Base-by-base conservation (phyloP, 2,113 vertebrate genomes). In the Poecilia latipinna region DNA sequence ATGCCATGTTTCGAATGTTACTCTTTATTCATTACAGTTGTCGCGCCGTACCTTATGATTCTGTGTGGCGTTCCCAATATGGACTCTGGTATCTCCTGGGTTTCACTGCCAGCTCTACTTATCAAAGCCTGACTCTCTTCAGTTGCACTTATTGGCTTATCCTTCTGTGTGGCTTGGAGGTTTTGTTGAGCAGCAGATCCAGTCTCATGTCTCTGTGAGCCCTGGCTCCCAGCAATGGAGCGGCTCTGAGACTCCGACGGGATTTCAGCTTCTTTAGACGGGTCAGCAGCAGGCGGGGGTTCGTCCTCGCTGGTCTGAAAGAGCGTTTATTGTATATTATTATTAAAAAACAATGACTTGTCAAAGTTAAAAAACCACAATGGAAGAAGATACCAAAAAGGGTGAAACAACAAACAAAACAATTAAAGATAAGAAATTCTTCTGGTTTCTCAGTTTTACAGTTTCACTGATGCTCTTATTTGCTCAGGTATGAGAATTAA, bases 251-350 rank as follows among this genome's bases (percentile, higher is more conserved):
- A 57, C 17, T 42, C 26, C 22, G 67, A 48, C 28, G 0, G 35
- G 54, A 35, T 39, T 61, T 74, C 61, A 22, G 61, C 66, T 51
- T 57, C 29, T 26, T 68, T 28, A 11, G 37, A 12, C 1, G 26
- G 26, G 15, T 63, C 39, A 1, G 28, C 37, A 12, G 10, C 13
- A 1, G 78, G 48, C 65, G 29, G 57, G 31, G 44, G 54, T 22
- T 15, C 28, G 2, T 42, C 79, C n/a, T 1, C 60, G 35, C 24
- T 26, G 8, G 13, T 65, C 87, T 89, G 77, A 69, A 77, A 77
- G 13, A 48, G n/a, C 4, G 29, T 32, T 63, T 19, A 17, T 1
- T 48, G 44, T n/a, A 22, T n/a, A 17, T 57, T 57, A 24, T 57
- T 35, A n/a, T 17, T 11, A n/a, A 12, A 65, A 35, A 8, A 65